Evolutionary conservation across 2,797 vertebrate species (phyloP).

Genomic region (Eutrigla gurnardus): DNA sequence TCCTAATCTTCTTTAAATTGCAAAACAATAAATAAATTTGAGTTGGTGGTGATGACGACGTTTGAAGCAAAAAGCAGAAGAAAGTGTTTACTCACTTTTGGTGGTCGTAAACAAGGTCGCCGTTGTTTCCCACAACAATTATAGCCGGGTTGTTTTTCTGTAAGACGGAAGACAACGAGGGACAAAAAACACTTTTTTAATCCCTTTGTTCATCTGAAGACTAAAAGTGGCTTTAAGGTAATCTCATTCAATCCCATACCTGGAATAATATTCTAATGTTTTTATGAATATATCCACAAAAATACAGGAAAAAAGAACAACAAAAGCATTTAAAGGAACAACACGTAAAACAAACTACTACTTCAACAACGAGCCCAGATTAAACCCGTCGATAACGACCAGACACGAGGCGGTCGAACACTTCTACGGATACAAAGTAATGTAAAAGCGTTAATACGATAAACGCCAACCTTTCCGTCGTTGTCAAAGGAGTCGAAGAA

Average conservation of each 20-base stretch:
- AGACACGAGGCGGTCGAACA: not conserved
- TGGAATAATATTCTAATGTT: slow-evolving; percentile 19
- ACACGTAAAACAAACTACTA: not conserved
- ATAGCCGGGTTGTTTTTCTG: slow-evolving; percentile 98
- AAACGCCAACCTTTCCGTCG: slow-evolving; percentile 92
- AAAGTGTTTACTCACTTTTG: slow-evolving; percentile 91
- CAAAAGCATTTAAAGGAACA: not conserved
- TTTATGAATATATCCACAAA: not conserved
- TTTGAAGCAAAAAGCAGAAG: slow-evolving; percentile 48
- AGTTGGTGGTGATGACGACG: slow-evolving; percentile 58
- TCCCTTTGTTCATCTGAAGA: slow-evolving; percentile 41
- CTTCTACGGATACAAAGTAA: not conserved
- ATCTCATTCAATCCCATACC: slow-evolving; percentile 42
- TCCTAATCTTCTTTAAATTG: slow-evolving; percentile 83
- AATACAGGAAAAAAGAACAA: not conserved
- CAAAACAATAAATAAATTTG: slow-evolving; percentile 44
- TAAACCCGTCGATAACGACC: not conserved
- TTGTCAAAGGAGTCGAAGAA: slow-evolving; percentile 99
- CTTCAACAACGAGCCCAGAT: not conserved
- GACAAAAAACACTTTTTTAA: slow-evolving; percentile 38
- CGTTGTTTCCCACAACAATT: slow-evolving; percentile 95
- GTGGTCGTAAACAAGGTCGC: slow-evolving; percentile 94
- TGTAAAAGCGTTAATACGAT: not conserved
- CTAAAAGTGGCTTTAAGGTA: slow-evolving; percentile 33
- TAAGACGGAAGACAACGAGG: slow-evolving; percentile 51